phyloP scores from a whole-genome alignment of 1,140 invertebrate species.

The Neodiprion virginianus region DNA sequence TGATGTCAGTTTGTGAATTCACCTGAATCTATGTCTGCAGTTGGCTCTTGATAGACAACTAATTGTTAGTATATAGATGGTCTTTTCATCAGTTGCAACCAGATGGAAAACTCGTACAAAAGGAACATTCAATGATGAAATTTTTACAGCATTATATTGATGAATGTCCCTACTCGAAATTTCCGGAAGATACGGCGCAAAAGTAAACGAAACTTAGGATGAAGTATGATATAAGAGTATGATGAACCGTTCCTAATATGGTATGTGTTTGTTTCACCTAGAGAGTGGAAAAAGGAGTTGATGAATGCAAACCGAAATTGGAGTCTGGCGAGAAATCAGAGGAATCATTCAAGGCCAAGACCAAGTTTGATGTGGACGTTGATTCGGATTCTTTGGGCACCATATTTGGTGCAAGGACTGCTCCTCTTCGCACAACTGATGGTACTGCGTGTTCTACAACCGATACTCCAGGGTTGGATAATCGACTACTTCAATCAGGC shows the following conservation, averaged over 20 bases:
- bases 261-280: conserved; percentile 30
- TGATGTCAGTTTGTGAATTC: too few species aligned
- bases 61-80: too few species aligned
- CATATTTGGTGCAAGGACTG: conserved; percentile 53
- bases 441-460: conserved; percentile 51
- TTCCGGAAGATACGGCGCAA: too few species aligned
- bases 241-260: background rate
- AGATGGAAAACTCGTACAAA: too few species aligned
- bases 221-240: background rate
- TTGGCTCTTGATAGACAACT: too few species aligned
- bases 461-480: conserved; percentile 63
- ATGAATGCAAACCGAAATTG: conserved; percentile 45
- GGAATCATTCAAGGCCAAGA: conserved; percentile 42
- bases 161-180: too few species aligned
- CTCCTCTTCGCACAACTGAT: conserved; percentile 49
- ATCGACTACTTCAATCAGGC: conserved; percentile 61
- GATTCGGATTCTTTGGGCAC: conserved; percentile 55
- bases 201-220: too few species aligned
- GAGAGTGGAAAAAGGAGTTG: conserved; percentile 62
- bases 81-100: too few species aligned
- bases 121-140: too few species aligned
- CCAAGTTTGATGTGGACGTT: conserved; percentile 59
- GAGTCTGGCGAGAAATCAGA: conserved; percentile 55
- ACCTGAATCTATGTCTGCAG: too few species aligned
- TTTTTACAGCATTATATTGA: too few species aligned